These are phyloP conservation scores for Lerista edwardsae DNA, from an alignment of 2,797 vertebrate genomes.

Conservation along the genomic window DNA sequence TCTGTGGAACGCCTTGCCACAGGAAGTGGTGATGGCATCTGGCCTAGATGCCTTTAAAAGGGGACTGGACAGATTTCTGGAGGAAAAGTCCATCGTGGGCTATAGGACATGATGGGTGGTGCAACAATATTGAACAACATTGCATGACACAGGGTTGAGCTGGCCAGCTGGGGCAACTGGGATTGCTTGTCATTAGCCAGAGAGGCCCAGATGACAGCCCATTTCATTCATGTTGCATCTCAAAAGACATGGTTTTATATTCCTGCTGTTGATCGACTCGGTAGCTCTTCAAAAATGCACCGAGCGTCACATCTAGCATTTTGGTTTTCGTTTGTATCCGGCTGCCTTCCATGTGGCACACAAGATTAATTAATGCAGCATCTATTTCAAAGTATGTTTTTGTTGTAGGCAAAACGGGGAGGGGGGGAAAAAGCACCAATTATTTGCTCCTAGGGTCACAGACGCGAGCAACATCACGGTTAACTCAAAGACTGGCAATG, in stretches of 20 bases:
- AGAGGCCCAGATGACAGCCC: not conserved
- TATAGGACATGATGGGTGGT: too few species aligned
- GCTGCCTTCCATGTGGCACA: slow-evolving; percentile 23
- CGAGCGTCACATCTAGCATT: slow-evolving; percentile 41
- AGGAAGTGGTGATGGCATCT: too few species aligned
- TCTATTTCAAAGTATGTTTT: slow-evolving; percentile 37
- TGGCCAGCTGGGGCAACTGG: not conserved
- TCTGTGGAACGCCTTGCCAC: too few species aligned
- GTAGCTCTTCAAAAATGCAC: slow-evolving; percentile 27
- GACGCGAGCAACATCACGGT: slow-evolving; percentile 16
- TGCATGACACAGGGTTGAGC: not conserved
- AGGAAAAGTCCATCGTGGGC: too few species aligned
- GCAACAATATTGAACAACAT: too few species aligned
- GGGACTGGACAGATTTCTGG: too few species aligned
- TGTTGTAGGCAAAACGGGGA: not conserved
- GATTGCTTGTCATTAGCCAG: not conserved
- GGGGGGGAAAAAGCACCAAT: slow-evolving; percentile 15
- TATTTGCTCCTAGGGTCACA: slow-evolving; percentile 30
- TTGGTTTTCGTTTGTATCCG: not conserved
- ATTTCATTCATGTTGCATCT: slow-evolving; percentile 33
- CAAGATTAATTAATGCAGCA: slow-evolving; percentile 40
- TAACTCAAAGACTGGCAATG: slow-evolving; percentile 25
- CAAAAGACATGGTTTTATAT: not conserved
- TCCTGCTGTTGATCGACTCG: slow-evolving; percentile 35
- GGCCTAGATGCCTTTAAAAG: too few species aligned